Conservation (phyloP, 2,888 invertebrate genomes). For the Hirtodrosophila confusa region DNA sequence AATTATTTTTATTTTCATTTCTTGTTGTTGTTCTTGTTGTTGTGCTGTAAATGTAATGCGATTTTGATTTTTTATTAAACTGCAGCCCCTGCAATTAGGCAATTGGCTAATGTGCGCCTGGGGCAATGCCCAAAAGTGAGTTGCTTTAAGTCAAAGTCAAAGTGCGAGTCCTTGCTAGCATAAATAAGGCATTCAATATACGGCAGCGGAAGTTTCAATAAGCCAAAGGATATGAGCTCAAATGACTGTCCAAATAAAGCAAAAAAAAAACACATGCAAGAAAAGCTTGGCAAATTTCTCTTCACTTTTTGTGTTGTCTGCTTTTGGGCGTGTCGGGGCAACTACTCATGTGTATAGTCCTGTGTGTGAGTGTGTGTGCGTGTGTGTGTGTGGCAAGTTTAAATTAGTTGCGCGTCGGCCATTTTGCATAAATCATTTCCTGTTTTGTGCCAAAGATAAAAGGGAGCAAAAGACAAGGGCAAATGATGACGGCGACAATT, state of each 20-base stretch:
- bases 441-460: constrained; percentile 72
- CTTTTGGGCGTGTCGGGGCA: constrained; percentile 34
- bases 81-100: constrained; percentile 59
- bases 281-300: constrained; percentile 22
- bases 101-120: constrained; percentile 58
- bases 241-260: constrained; percentile 70
- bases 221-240: constrained; percentile 69
- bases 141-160: constrained; percentile 17
- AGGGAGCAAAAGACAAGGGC: constrained; percentile 53
- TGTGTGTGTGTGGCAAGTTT: constrained; percentile 50
- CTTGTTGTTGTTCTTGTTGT: constrained; percentile 5
- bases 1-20: constrained; percentile 17
- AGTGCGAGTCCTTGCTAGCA: constrained; percentile 12
- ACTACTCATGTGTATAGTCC: constrained; percentile 37
- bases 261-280: constrained; percentile 2
- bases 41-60: constrained; percentile 52
- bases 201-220: constrained; percentile 69
- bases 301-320: constrained; percentile 11
- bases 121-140: not conserved
- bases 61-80: constrained; percentile 59
- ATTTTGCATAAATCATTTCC: constrained; percentile 77
- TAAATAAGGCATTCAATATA: constrained; percentile 67
- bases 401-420: constrained; percentile 70
- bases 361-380: constrained; percentile 12
- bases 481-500: constrained; percentile 52